Conservation (phyloP, 2,888 invertebrate species). For the Dasypogon diadema region DNA sequence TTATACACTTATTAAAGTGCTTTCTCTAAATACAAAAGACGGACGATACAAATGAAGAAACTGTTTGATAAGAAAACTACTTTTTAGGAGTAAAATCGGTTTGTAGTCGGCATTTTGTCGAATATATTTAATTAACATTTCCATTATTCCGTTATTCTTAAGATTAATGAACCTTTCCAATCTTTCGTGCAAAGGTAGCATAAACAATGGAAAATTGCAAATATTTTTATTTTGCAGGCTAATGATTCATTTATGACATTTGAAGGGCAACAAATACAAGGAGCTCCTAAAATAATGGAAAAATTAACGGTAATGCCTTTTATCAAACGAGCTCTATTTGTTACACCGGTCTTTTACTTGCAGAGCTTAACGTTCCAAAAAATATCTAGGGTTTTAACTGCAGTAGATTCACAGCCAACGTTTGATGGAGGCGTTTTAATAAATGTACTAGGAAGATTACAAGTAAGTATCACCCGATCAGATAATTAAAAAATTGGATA, state of each 20-base stretch:
- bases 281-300: slow-evolving; percentile 94
- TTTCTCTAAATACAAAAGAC: no score
- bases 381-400: slow-evolving; percentile 91
- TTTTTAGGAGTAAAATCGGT: no score
- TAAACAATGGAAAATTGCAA: neutral
- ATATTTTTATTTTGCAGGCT: slow-evolving; percentile 75
- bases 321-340: no score
- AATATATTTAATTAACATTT: no score
- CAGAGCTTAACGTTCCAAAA: slow-evolving; percentile 93
- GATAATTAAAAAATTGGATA: neutral
- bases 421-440: slow-evolving; percentile 97
- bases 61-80: no score
- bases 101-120: no score
- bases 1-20: no score
- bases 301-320: slow-evolving; percentile 95
- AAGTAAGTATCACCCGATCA: slow-evolving; percentile 76
- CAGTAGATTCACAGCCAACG: slow-evolving; percentile 97
- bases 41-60: no score
- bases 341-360: no score
- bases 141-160: no score
- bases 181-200: neutral
- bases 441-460: slow-evolving; percentile 94
- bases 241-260: slow-evolving; percentile 96
- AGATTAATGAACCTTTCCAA: slow-evolving; percentile 4
- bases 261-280: slow-evolving; percentile 93